phyloP scores from a whole-genome alignment of 1,140 invertebrate genomes.

The Hyphantria cunea region DNA sequence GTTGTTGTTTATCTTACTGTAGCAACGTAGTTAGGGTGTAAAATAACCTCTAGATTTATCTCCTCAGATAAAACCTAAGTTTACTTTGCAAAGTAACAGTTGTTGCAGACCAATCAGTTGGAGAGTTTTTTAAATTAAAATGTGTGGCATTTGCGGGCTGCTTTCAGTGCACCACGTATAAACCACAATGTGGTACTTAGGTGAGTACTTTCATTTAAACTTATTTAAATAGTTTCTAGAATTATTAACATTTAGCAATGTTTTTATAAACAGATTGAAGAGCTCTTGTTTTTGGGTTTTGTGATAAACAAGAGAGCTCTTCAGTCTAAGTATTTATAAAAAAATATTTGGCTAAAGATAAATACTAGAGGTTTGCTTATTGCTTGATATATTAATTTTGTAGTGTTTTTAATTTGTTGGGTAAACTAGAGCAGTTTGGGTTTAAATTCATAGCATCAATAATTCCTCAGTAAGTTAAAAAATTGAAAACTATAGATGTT shows the following conservation, averaged over 20 bases:
- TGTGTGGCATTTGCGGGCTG: conserved; percentile 53
- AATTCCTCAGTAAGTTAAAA: too few species aligned
- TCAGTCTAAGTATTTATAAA: too few species aligned
- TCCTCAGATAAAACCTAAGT: conserved; percentile 29
- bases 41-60: conserved; percentile 33
- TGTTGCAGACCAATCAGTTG: conserved; percentile 53
- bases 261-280: too few species aligned
- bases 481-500: too few species aligned
- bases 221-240: conserved; percentile 38
- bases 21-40: not conserved
- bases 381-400: too few species aligned
- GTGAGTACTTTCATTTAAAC: conserved; percentile 48
- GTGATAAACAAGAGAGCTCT: too few species aligned
- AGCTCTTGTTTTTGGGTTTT: too few species aligned
- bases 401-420: too few species aligned
- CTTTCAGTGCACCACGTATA: conserved; percentile 40
- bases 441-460: too few species aligned
- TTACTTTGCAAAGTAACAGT: conserved; percentile 33
- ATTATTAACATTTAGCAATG: conserved; percentile 22
- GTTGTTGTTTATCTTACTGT: not conserved
- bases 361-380: too few species aligned
- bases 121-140: conserved; percentile 69
- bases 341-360: too few species aligned
- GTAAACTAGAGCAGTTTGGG: too few species aligned
- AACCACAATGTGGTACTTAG: conserved; percentile 65